phyloP scores from a whole-genome alignment of 2,888 invertebrate genomes.

The Stramonita haemastoma region DNA sequence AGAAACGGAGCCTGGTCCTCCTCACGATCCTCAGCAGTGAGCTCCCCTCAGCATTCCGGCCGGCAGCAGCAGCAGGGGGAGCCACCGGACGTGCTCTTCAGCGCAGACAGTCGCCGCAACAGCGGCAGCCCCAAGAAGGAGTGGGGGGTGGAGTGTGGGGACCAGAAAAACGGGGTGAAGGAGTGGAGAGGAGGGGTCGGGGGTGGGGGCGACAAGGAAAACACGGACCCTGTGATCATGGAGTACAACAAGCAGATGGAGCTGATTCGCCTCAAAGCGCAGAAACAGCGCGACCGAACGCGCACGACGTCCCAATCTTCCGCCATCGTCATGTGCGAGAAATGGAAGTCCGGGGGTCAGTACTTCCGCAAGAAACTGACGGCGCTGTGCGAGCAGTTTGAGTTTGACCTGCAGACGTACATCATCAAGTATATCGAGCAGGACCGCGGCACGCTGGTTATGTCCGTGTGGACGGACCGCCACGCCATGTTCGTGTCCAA shows the following conservation, averaged over 20 bases:
- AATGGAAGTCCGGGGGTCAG: constrained; percentile 55
- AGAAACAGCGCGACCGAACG: constrained; percentile 21
- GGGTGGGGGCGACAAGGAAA: constrained; percentile 46
- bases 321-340: constrained; percentile 52
- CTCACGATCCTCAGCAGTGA: neutral
- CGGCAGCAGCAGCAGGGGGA: neutral
- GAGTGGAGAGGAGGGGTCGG: neutral
- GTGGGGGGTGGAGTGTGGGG: constrained; percentile 8
- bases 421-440: constrained; percentile 75
- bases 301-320: constrained; percentile 41
- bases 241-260: constrained; percentile 52
- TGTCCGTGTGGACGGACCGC: constrained; percentile 64
- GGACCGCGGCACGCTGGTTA: constrained; percentile 71
- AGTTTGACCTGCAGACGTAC: constrained; percentile 59
- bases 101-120: constrained; percentile 22
- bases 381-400: constrained; percentile 59
- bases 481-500: constrained; percentile 67
- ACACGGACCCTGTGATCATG: constrained; percentile 53
- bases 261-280: constrained; percentile 49
- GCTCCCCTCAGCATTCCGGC: neutral
- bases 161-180: neutral
- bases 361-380: constrained; percentile 55
- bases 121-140: constrained; percentile 41
- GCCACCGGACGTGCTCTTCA: neutral
- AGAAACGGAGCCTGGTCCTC: neutral